Evolutionary conservation across 2,797 vertebrate genomes (phyloP), one percentile per base, ranked within the genome.

Genomic region (Ctenopoma kingsleyae): DNA sequence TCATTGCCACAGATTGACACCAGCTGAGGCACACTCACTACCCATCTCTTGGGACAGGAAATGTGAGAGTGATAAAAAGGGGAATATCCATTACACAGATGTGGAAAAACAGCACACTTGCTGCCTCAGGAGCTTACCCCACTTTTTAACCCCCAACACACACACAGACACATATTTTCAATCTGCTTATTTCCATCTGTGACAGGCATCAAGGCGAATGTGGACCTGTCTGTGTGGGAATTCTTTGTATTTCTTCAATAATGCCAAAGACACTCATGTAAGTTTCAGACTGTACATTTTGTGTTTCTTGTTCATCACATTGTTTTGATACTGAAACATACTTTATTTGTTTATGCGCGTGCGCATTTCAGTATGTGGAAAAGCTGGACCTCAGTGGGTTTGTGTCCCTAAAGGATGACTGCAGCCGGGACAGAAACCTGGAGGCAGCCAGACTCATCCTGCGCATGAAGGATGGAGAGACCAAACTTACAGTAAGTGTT

Each of bases 211-310:
- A 80, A 94, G 85, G 67, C 94, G 94, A 67, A 85, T 95, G 78
- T 96, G 96, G 97, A 94, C 95, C 0, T 95, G 95, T 44, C 91
- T 98, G 40, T 94, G 93, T 65, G 97, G 96, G 15, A 94, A 95
- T 76, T 86, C 91, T 0, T 87, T 97, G 48, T 94, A 90, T 86
- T 97, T 97, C 91, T 96, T 96, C 87, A 90, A 92, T 10, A 94
- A 90, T 30, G 89, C 91, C 35, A 94, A 93, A 83, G 96, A 97
- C 58, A 71, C 64, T 9, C 91, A 95, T 81, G 96, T 97, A 93
- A 93, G 94, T 86, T 56, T 23, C 44, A 41, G 10, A n/a, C 13
- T 0, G 2, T 12, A 2, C 6, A 12, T 6, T 15, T 27, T 11
- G 2, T 41, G 32, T 52, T 48, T 38, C 16, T 35, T 50, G 23